Evolutionary conservation across 2,797 vertebrate species (phyloP), one percentile per base, ranked within the genome.

Genomic region (Sebastes flavidus): DNA sequence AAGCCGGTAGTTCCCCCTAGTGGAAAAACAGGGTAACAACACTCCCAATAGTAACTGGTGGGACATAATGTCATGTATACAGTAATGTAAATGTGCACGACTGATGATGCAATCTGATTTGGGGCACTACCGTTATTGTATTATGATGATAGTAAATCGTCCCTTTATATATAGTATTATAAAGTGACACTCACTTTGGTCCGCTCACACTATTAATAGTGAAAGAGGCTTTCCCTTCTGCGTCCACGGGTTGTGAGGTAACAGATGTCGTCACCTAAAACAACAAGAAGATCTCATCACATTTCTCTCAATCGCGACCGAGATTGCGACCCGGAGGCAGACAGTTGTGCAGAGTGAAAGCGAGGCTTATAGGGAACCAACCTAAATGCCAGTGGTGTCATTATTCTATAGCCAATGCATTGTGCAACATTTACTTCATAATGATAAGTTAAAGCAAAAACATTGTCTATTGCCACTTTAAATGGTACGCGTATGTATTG

Each of bases 1-100:
- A 10, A 99, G 84, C 77, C 83, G 83, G 87, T 98, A 96, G 78
- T 94, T 91, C 86, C 97, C 98, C 82, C 98, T 99, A 92, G 85
- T 91, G 94, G 65, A 91, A 61, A 13, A 85, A 89, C 14, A 82
- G 54, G n/a, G 59, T 54, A 78, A 65, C 12, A 81, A 80, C 68
- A 78, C 25, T 24, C n/a, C 16, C 3, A 55, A n/a, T 38, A 5
- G 30, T 65, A 16, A 65, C 7, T 29, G n/a, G 11, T 29, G 38
- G 3, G 12, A 34, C 24, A 22, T 12, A 4, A 13, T 5, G 22
- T 34, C 32, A 55, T 52, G 34, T 24, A 24, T 11, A 30, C 13
- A 30, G 9, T 34, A 8, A 5, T 36, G 24, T 29, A 66, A 65
- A 58, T 27, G 11, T 54, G 25, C 2, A 24, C 2, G 1, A n/a